Conservation (phyloP, 2,797 vertebrate genomes). For the Harpagifer antarcticus region DNA sequence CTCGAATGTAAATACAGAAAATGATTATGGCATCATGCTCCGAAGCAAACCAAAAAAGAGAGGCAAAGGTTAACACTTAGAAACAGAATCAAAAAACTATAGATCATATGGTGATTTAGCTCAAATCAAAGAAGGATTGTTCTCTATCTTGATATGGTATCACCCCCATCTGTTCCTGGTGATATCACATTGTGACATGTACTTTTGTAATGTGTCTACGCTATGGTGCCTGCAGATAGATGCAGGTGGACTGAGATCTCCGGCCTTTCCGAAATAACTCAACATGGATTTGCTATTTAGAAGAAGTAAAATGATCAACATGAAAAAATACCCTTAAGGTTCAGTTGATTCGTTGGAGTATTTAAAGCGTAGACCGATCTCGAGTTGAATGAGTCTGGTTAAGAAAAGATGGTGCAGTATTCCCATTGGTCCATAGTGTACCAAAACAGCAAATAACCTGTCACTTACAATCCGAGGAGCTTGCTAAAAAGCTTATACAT, state of each 20-base stretch:
- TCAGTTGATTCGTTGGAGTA: neutral
- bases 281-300: neutral
- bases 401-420: constrained; percentile 30
- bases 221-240: neutral
- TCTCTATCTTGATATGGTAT: neutral
- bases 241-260: neutral
- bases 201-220: neutral
- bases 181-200: neutral
- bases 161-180: neutral
- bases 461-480: constrained; percentile 55
- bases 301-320: neutral
- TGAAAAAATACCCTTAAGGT: constrained; percentile 1
- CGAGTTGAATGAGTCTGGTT: constrained; percentile 17
- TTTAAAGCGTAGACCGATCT: constrained; percentile 21
- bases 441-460: constrained; percentile 56
- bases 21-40: constrained; percentile 42
- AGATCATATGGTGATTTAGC: constrained; percentile 15
- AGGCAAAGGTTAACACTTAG: constrained; percentile 20
- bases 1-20: constrained; percentile 45
- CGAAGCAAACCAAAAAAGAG: constrained; percentile 42
- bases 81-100: constrained; percentile 23
- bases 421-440: constrained; percentile 51
- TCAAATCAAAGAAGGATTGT: constrained; percentile 2
- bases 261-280: neutral
- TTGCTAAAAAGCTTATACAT: constrained; percentile 45